phyloP scores from a whole-genome alignment of 2,113 vertebrate genomes.

The Laticauda laticaudata region DNA sequence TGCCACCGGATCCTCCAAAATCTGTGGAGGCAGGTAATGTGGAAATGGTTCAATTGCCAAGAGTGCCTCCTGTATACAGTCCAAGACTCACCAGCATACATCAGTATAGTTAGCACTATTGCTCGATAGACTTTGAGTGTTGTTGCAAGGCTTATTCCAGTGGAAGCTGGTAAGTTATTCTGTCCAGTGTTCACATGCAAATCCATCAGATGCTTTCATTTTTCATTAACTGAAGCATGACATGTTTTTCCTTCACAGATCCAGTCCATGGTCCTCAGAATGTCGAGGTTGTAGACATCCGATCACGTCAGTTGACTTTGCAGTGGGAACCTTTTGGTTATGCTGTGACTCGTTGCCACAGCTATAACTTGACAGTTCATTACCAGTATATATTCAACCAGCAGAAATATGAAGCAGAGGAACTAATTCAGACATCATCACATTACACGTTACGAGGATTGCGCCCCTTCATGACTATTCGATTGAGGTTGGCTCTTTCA shows the following conservation, averaged over 20 bases:
- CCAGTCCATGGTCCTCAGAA: slow-evolving; percentile 92
- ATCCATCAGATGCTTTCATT: background rate
- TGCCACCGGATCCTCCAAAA: too few relatives aligned
- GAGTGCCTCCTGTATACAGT: too few relatives aligned
- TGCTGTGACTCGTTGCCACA: slow-evolving; percentile 92
- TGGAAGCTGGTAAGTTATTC: background rate
- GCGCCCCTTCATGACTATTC: slow-evolving; percentile 89
- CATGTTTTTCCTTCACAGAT: slow-evolving; percentile 70
- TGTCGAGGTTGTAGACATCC: slow-evolving; percentile 92
- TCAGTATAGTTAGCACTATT: too few relatives aligned
- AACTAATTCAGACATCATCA: slow-evolving; percentile 90
- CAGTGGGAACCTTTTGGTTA: slow-evolving; percentile 98
- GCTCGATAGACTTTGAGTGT: too few relatives aligned
- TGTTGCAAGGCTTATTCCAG: too few relatives aligned
- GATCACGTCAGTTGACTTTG: slow-evolving; percentile 90
- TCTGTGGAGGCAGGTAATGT: too few relatives aligned
- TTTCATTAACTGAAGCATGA: background rate
- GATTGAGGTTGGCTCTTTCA: slow-evolving; percentile 86
- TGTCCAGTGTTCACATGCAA: background rate
- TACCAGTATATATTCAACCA: slow-evolving; percentile 95
- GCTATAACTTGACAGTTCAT: slow-evolving; percentile 95
- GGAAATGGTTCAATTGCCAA: too few relatives aligned
- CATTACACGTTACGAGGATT: slow-evolving; percentile 92
- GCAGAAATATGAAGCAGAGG: slow-evolving; percentile 88
- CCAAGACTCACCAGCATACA: too few relatives aligned